Conservation (phyloP, 2,888 invertebrate genomes). For the Caenorhabditis becei region DNA sequence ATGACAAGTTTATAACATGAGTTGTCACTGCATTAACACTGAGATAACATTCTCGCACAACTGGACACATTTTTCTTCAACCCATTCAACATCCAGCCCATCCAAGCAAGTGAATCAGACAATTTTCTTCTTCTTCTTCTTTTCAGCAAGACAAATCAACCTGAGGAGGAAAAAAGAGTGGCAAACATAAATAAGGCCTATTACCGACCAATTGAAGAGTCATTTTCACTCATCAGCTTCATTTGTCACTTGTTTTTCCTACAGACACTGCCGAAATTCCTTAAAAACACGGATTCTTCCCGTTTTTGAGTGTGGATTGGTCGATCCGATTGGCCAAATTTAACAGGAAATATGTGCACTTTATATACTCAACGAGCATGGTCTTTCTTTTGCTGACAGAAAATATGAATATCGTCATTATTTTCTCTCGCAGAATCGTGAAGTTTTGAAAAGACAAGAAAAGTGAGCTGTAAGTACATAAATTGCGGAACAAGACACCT, state of each 20-base stretch:
- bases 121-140: constrained; percentile 1
- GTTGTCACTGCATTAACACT: too few relatives aligned
- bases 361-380: background rate
- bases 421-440: background rate
- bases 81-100: background rate
- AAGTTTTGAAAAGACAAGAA: background rate
- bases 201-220: constrained; percentile 24
- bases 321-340: background rate
- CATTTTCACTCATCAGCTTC: constrained; percentile 40
- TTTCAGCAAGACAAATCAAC: background rate
- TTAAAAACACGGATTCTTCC: constrained; percentile 21
- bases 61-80: too few relatives aligned
- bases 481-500: too few relatives aligned
- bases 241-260: constrained; percentile 47
- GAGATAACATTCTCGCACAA: too few relatives aligned
- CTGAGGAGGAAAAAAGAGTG: constrained; percentile 8
- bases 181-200: constrained; percentile 35
- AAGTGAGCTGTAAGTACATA: too few relatives aligned
- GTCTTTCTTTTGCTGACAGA: too few relatives aligned
- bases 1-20: too few relatives aligned
- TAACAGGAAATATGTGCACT: background rate
- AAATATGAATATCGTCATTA: background rate
- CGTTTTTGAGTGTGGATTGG: background rate
- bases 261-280: background rate
- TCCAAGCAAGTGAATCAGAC: background rate